A percentile compares a stretch with the other conserved stretches of the same genome.
These are phyloP conservation scores for Chaetorhynchus papuensis DNA, from an alignment of 2,113 vertebrate genomes.

Conservation along the genomic window DNA sequence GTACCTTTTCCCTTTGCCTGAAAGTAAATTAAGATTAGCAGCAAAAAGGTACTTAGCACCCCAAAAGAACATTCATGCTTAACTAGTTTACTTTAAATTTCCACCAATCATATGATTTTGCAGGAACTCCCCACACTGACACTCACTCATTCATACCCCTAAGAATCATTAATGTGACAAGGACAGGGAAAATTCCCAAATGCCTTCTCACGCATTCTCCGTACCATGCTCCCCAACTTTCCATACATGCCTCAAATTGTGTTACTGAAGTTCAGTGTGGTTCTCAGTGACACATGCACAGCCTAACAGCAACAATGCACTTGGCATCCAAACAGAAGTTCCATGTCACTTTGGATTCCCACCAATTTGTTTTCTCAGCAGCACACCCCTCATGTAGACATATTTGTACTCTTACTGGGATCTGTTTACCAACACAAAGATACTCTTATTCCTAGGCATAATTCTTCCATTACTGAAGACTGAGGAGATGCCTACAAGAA, in stretches of 20 bases:
- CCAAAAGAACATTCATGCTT: background rate
- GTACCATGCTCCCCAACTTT: background rate
- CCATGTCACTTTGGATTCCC: background rate
- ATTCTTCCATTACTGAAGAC: background rate
- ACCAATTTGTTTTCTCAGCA: background rate
- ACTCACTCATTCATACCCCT: background rate
- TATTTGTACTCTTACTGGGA: background rate
- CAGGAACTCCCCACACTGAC: background rate
- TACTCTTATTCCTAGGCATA: background rate
- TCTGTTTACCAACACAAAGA: background rate
- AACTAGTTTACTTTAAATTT: background rate
- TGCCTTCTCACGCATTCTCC: background rate
- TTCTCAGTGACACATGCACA: background rate
- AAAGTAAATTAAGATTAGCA: background rate
- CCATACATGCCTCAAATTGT: background rate
- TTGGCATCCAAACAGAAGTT: background rate
- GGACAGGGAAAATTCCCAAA: background rate
- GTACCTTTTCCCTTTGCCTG: background rate
- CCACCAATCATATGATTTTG: background rate
- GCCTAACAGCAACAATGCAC: background rate
- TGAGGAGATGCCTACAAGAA: background rate
- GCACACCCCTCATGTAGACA: background rate
- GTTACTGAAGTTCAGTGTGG: background rate
- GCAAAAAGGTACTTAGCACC: background rate
- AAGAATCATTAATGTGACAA: background rate